phyloP scores from a whole-genome alignment of 2,888 invertebrate genomes.

The Podotricha telesiphe region DNA sequence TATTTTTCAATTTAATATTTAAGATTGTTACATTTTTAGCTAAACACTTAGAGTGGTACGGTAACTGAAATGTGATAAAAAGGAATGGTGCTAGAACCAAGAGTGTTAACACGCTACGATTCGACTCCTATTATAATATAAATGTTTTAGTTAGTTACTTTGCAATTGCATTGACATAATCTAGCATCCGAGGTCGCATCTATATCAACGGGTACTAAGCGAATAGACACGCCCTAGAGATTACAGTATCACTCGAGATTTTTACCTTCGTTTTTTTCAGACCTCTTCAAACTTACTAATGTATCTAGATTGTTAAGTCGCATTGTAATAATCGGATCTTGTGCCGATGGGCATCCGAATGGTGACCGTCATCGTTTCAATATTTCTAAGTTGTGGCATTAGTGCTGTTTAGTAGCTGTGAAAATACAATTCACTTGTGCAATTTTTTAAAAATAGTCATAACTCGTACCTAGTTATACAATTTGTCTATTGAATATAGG shows the following conservation, averaged over 20 bases:
- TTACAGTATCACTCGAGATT: conserved; percentile 84
- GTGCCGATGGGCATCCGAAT: conserved; percentile 64
- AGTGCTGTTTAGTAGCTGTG: conserved; percentile 79
- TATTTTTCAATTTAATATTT: conserved; percentile 81
- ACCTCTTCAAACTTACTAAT: conserved; percentile 79
- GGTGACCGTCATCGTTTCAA: conserved; percentile 66
- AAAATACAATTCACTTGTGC: conserved; percentile 83
- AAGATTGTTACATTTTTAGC: conserved; percentile 85
- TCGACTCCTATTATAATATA: conserved; percentile 82
- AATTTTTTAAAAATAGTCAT: conserved; percentile 82
- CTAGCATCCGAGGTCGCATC: conserved; percentile 81
- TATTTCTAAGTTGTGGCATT: conserved; percentile 63
- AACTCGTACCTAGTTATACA: conserved; percentile 82
- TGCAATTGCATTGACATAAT: conserved; percentile 79
- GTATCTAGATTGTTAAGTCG: conserved; percentile 74
- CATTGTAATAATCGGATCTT: conserved; percentile 70
- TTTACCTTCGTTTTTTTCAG: conserved; percentile 71
- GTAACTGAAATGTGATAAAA: conserved; percentile 85
- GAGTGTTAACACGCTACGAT: conserved; percentile 84
- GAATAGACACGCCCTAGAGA: conserved; percentile 64
- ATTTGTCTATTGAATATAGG: conserved; percentile 80
- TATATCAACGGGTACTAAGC: conserved; percentile 63
- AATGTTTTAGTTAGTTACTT: conserved; percentile 79
- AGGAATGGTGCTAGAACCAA: conserved; percentile 85
- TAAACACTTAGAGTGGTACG: conserved; percentile 85